Conservation (phyloP, 2,888 invertebrate genomes). For the Eledona agricola region DNA sequence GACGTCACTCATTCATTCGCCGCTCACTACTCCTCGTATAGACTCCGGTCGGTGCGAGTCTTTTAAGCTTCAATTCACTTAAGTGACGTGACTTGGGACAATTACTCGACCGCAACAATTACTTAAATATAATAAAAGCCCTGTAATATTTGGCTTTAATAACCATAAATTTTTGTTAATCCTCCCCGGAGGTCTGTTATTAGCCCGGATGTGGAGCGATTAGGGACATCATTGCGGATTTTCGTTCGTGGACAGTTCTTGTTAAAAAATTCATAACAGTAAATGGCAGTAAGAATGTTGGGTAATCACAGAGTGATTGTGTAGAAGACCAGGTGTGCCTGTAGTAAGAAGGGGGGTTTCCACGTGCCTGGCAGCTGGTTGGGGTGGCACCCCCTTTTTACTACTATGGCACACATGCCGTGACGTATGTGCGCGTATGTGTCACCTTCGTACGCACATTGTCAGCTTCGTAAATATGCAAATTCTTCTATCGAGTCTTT, state of each 20-base stretch:
- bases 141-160: conserved; percentile 49
- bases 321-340: conserved; percentile 45
- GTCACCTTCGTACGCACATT: conserved; percentile 47
- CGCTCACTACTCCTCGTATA: neutral
- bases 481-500: conserved; percentile 15
- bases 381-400: conserved; percentile 56
- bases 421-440: conserved; percentile 56
- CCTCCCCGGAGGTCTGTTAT: conserved; percentile 45
- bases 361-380: conserved; percentile 57
- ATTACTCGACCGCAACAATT: conserved; percentile 21
- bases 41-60: conserved; percentile 5
- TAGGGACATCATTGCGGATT: conserved; percentile 24
- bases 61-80: conserved; percentile 23
- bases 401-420: conserved; percentile 56
- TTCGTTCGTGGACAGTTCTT: conserved; percentile 13
- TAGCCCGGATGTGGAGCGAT: conserved; percentile 31
- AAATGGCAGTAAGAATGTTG: conserved; percentile 16
- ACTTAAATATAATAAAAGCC: conserved; percentile 32
- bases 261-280: conserved; percentile 21
- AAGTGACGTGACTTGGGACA: conserved; percentile 25
- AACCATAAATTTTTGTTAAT: conserved; percentile 53
- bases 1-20: conserved; percentile 27
- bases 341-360: conserved; percentile 45
- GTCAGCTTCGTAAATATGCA: conserved; percentile 36
- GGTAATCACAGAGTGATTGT: conserved; percentile 49